A percentile compares a stretch with the other conserved stretches of the same genome.
phyloP scores from a whole-genome alignment of 2,888 invertebrate genomes.

The Empis livida region DNA sequence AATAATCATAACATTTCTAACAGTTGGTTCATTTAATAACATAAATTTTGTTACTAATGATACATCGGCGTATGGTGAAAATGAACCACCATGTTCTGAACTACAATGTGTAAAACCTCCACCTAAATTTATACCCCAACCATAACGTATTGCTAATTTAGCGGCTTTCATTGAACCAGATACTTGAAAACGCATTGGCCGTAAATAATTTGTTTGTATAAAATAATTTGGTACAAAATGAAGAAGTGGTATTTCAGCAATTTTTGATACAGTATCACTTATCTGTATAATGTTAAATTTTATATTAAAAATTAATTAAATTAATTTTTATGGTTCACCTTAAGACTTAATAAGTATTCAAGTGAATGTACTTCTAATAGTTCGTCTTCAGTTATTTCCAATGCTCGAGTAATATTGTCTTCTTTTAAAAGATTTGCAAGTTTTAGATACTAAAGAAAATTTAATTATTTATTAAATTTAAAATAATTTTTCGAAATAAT shows the following conservation, averaged over 20 bases:
- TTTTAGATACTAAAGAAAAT: conserved; percentile 38
- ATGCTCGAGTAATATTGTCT: conserved; percentile 47
- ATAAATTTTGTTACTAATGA: conserved; percentile 56
- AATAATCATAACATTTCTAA: conserved; percentile 62
- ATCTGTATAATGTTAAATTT: conserved; percentile 45
- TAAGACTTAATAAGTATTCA: conserved; percentile 55
- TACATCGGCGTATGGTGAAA: conserved; percentile 76
- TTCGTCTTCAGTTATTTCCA: conserved; percentile 52
- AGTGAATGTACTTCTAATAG: conserved; percentile 55
- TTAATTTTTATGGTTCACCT: conserved; percentile 33
- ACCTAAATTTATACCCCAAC: conserved; percentile 76
- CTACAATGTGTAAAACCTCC: conserved; percentile 80
- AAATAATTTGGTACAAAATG: conserved; percentile 57
- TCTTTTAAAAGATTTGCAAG: conserved; percentile 46
- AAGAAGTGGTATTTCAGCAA: conserved; percentile 58
- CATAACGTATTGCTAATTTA: conserved; percentile 58
- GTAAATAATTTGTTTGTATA: conserved; percentile 55
- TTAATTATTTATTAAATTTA: neutral
- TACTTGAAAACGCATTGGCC: conserved; percentile 60
- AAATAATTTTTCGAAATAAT: neutral
- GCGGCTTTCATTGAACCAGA: conserved; percentile 59
- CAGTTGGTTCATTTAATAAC: conserved; percentile 37
- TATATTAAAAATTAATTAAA: neutral
- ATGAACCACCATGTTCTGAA: conserved; percentile 56
- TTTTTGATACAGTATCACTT: conserved; percentile 57